A percentile compares a stretch with the other conserved stretches of the same genome.
Conservation (phyloP, 2,888 invertebrate genomes). For the Biston betularia region DNA sequence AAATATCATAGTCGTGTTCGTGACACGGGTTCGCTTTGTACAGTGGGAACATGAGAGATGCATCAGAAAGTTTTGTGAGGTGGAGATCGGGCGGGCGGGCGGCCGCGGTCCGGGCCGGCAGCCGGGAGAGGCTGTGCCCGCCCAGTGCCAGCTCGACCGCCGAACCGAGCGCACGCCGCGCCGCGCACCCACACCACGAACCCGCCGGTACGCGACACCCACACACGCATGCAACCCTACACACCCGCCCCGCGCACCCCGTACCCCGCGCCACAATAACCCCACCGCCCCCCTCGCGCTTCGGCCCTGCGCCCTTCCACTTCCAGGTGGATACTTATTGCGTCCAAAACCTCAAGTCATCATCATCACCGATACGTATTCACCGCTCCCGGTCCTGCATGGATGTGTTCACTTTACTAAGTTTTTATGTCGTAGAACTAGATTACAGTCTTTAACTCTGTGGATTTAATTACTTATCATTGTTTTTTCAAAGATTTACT, state of each 20-base stretch:
- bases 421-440: constrained; percentile 33
- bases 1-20: constrained; percentile 23
- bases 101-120: constrained; percentile 61
- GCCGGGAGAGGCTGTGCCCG: constrained; percentile 72
- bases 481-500: constrained; percentile 34
- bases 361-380: constrained; percentile 42
- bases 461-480: constrained; percentile 31
- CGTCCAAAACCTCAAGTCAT: constrained; percentile 56
- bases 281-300: constrained; percentile 30
- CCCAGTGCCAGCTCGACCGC: constrained; percentile 79
- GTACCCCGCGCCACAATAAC: constrained; percentile 33
- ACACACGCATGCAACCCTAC: constrained; percentile 70
- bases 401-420: constrained; percentile 40
- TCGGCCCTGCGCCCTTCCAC: constrained; percentile 39
- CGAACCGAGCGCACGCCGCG: constrained; percentile 81
- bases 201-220: constrained; percentile 82
- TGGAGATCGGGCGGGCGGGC: constrained; percentile 68
- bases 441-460: constrained; percentile 32
- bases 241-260: constrained; percentile 36
- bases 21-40: constrained; percentile 21
- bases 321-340: constrained; percentile 71
- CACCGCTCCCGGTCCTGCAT: constrained; percentile 30
- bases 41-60: constrained; percentile 47
- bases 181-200: constrained; percentile 72
- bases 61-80: constrained; percentile 61